These are phyloP conservation scores for Peromyscus aztecus DNA, from an alignment of 2,797 vertebrate species.

Conservation along the genomic window DNA sequence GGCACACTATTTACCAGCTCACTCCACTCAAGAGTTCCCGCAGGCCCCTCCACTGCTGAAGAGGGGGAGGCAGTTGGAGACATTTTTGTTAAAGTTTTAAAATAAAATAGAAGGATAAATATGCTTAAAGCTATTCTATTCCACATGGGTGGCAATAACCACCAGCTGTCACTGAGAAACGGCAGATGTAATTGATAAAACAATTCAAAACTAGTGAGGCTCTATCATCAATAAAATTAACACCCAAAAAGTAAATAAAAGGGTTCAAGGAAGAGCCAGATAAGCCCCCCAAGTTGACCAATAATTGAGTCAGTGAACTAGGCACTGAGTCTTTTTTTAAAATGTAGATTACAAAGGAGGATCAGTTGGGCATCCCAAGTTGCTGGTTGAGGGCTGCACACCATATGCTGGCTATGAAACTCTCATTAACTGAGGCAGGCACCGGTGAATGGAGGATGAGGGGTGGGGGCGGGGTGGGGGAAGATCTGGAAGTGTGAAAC, in stretches of 20 bases:
- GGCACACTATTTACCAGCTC: background rate
- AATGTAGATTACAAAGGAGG: conserved; percentile 75
- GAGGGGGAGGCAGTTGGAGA: conserved; percentile 61
- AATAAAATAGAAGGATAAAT: conserved; percentile 72
- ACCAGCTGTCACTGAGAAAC: conserved; percentile 77
- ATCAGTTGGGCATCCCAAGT: background rate
- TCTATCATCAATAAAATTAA: conserved; percentile 76
- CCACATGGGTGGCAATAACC: conserved; percentile 75
- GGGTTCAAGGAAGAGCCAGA: conserved; percentile 58
- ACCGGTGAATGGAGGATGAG: background rate
- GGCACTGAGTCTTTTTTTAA: background rate
- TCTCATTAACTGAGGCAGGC: conserved; percentile 48
- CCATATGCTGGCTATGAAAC: background rate
- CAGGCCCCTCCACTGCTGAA: conserved; percentile 31
- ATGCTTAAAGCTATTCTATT: conserved; percentile 48
- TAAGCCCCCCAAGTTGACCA: conserved; percentile 39
- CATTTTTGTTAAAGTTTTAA: conserved; percentile 70
- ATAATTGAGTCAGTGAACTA: background rate
- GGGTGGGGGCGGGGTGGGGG: background rate
- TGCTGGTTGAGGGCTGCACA: background rate
- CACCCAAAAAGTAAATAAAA: conserved; percentile 74
- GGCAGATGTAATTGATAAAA: conserved; percentile 80
- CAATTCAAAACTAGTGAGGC: conserved; percentile 71
- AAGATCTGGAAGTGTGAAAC: background rate
- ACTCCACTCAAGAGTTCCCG: background rate